Percentiles rank a stretch among this genome's conserved stretches.
These are phyloP conservation scores for Carcina quercana DNA, from an alignment of 2,888 invertebrate genomes.

Conservation along the genomic window DNA sequence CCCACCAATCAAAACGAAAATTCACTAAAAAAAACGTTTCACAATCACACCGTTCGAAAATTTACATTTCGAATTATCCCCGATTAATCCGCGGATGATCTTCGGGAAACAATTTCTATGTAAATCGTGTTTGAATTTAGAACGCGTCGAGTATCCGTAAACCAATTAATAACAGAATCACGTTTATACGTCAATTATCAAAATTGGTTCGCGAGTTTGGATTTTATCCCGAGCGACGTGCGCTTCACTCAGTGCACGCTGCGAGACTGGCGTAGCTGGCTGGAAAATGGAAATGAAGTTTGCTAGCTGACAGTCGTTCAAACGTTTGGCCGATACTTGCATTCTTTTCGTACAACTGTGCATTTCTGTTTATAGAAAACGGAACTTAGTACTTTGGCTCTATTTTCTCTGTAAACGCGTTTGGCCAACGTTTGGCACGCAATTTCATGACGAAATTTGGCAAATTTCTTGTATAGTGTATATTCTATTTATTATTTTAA, in stretches of 20 bases:
- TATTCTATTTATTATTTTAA: no score
- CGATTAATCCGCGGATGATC: constrained; percentile 15
- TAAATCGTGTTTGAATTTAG: constrained; percentile 17
- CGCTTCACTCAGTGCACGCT: constrained; percentile 3
- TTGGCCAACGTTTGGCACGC: no score
- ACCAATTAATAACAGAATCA: constrained; percentile 21
- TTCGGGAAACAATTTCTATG: constrained; percentile 22
- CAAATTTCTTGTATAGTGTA: no score
- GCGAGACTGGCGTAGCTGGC: constrained; percentile 8
- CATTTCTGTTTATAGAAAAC: no score
- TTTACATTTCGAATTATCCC: constrained; percentile 13
- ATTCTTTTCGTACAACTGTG: constrained; percentile 5
- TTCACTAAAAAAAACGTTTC: constrained; percentile 6
- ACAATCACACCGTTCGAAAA: constrained; percentile 14
- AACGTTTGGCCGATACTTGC: constrained; percentile 5
- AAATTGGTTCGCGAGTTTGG: constrained; percentile 7
- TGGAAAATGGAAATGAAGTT: constrained; percentile 5
- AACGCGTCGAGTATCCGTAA: constrained; percentile 15
- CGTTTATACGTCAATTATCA: constrained; percentile 21
- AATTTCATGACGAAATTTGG: no score
- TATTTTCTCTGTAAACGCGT: no score
- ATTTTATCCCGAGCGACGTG: constrained; percentile 9
- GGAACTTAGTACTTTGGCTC: no score
- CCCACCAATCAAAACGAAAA: constrained; percentile 5
- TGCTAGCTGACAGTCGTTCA: constrained; percentile 4